Base-by-base conservation (phyloP, 1,140 invertebrate genomes). In the Heterodera schachtii region DNA sequence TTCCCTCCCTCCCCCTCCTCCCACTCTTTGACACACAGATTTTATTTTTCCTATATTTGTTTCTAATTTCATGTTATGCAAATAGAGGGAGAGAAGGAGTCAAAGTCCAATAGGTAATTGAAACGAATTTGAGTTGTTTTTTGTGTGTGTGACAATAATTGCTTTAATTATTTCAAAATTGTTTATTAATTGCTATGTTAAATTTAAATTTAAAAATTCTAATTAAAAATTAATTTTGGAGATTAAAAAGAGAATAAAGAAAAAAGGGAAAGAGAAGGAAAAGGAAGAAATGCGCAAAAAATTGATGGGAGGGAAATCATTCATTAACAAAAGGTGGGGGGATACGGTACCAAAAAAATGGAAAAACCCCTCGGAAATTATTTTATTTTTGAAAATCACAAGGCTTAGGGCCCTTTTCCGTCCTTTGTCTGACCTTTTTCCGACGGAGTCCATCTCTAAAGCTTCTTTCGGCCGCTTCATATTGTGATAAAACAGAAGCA, bases 241-340 rank as follows among this genome's bases (percentile, higher is more conserved):
- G 13, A 19, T 73, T 13, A 19, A 73, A 46, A 73, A 19, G n/a
- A n/a, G 21, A n/a, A 11, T 6, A 43, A 49, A 74, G 31, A 74
- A 31, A 47, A 74, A 74, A 21, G 11, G 52, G 44, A n/a, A 74
- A 43, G 73, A 74, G 44, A 74, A n/a, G 31, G 21, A 21, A 43
- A 74, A 74, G 9, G 46, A 46, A 73, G 16, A 43, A 74, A 52
- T 11, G 49, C 49, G 49, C 49, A 11, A 74, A 73, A 16, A 73
- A 73, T 3, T 73, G 16, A 21, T 73, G 70, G 13, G 21, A 16
- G 13, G 16, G 21, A 21, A 73, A 73, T 31, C 31, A 31, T 31
- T 31, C 31, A 31, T 31, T 19, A 21, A 64, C 57, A 64, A 64
- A 52, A 7, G n/a, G 73, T n/a, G 46, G 9, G 73, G 19, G 73